These are phyloP conservation scores for Trissolcus brochymenae DNA, from an alignment of 2,888 invertebrate genomes.

Conservation along the genomic window DNA sequence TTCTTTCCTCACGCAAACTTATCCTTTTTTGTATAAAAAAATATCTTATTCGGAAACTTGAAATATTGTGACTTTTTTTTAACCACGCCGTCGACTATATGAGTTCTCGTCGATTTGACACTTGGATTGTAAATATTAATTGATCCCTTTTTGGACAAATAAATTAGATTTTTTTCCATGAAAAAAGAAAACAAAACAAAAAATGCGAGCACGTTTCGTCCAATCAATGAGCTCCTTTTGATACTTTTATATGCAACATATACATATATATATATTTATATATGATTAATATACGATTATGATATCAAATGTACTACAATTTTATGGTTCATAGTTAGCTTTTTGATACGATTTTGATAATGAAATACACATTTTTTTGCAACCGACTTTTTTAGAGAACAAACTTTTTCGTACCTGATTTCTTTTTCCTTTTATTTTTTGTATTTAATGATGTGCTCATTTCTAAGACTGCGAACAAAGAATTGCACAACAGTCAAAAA, in stretches of 20 bases:
- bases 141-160: slow-evolving; percentile 7
- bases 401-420: slow-evolving; percentile 6
- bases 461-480: too few relatives aligned
- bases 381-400: too few relatives aligned
- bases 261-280: slow-evolving; percentile 38
- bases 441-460: too few relatives aligned
- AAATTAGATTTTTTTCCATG: slow-evolving; percentile 27
- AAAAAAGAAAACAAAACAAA: neutral
- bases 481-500: too few relatives aligned
- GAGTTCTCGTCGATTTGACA: slow-evolving; percentile 8
- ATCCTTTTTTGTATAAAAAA: slow-evolving; percentile 3
- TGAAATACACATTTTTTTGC: slow-evolving; percentile 15
- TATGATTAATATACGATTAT: slow-evolving; percentile 35
- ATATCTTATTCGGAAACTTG: neutral
- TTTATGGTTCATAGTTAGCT: slow-evolving; percentile 43
- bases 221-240: slow-evolving; percentile 47
- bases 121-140: slow-evolving; percentile 35
- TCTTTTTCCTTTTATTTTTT: neutral
- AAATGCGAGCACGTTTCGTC: slow-evolving; percentile 37
- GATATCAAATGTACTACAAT: slow-evolving; percentile 40
- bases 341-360: slow-evolving; percentile 54
- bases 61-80: neutral
- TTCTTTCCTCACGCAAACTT: slow-evolving; percentile 19
- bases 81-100: neutral
- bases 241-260: slow-evolving; percentile 51